phyloP scores from a whole-genome alignment of 2,113 vertebrate species.

The Zosterops borbonicus region DNA sequence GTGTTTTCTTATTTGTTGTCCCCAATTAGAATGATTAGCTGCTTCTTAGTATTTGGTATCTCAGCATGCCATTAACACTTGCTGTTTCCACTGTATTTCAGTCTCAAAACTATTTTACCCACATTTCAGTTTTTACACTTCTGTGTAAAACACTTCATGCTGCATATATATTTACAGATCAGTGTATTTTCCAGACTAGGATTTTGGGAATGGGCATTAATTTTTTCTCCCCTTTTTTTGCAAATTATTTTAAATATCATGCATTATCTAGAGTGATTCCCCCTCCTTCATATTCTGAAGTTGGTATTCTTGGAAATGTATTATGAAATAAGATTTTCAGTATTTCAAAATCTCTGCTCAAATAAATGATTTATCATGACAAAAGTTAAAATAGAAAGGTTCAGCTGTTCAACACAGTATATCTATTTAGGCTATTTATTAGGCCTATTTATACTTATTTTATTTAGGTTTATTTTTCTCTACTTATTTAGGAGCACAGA shows the following conservation, averaged over 20 bases:
- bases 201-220: not conserved
- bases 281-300: not conserved
- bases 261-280: not conserved
- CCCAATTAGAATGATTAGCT: not conserved
- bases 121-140: not conserved
- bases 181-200: not conserved
- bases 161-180: not conserved
- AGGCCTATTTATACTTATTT: not conserved
- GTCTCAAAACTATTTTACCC: not conserved
- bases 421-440: not conserved
- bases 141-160: not conserved
- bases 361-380: not conserved
- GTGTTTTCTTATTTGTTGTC: not conserved
- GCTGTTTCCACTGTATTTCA: not conserved
- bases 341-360: not conserved
- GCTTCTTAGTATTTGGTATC: not conserved
- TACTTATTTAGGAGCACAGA: not conserved
- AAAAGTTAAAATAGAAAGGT: not conserved
- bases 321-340: not conserved
- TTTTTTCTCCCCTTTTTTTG: not conserved
- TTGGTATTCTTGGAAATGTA: not conserved
- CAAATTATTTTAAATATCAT: not conserved
- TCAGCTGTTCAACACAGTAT: not conserved
- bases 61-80: not conserved
- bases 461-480: not conserved